A percentile compares a stretch with the other conserved stretches of the same genome.
Evolutionary conservation across 37 sponge, comb jelly and placozoan genomes (phyloP).

Genomic region (Ianthella basta): DNA sequence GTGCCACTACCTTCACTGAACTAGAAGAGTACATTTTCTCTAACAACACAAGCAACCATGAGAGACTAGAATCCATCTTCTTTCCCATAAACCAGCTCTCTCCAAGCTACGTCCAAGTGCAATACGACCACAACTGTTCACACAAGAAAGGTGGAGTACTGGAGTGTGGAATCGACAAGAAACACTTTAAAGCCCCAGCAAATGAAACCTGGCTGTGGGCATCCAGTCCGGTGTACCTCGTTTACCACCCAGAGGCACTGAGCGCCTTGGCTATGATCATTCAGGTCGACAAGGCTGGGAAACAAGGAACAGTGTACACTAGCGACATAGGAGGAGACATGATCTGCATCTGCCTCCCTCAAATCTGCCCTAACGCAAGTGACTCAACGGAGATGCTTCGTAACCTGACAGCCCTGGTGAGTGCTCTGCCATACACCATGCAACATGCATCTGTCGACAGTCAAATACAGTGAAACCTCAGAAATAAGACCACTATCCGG

Average conservation of each 20-base stretch:
- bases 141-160: no score
- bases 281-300: not conserved
- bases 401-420: constrained; percentile 15
- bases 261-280: not conserved
- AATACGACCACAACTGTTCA: not conserved
- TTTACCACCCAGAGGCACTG: constrained; percentile 20
- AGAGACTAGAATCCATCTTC: not conserved
- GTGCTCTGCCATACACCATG: no score
- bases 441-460: not conserved
- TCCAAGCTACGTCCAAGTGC: constrained; percentile 27
- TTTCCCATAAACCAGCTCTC: not conserved
- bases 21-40: no score
- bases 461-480: not conserved
- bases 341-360: not conserved
- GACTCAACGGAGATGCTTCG: not conserved
- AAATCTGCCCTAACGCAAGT: not conserved
- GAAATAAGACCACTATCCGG: not conserved
- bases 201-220: constrained; percentile 11
- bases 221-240: constrained; percentile 22
- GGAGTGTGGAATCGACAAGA: not conserved
- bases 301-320: not conserved
- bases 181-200: not conserved
- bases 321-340: not conserved
- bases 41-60: not conserved
- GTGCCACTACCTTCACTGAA: no score